Percentiles rank a stretch among this genome's conserved stretches.
Conservation (phyloP, 1,140 invertebrate genomes). For the Trachymyrmex cornetzi region DNA sequence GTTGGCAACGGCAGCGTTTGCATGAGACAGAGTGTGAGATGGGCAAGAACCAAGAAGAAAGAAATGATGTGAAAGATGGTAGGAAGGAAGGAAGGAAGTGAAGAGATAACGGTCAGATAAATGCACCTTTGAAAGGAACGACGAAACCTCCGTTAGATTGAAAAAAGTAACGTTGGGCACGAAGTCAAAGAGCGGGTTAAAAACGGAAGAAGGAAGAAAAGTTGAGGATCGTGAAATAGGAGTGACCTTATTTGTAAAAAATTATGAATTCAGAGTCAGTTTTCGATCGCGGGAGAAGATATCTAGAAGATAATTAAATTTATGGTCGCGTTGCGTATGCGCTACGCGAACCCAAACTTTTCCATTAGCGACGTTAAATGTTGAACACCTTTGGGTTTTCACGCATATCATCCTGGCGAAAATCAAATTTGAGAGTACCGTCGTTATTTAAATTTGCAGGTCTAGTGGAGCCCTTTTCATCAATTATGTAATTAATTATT, state of each 20-base stretch:
- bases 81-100: slow-evolving; percentile 28
- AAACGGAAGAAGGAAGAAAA: slow-evolving; percentile 8
- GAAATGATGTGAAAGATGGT: slow-evolving; percentile 59
- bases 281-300: not conserved
- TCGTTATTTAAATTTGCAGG: slow-evolving; percentile 28
- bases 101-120: slow-evolving; percentile 56
- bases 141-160: slow-evolving; percentile 39
- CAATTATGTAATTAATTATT: not conserved
- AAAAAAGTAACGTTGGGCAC: not conserved
- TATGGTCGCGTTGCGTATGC: not conserved
- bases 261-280: not conserved
- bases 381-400: slow-evolving; percentile 16
- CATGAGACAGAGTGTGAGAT: slow-evolving; percentile 43
- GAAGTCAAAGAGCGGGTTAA: slow-evolving; percentile 15
- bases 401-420: not conserved
- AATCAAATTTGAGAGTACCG: not conserved
- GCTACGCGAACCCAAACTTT: slow-evolving; percentile 15
- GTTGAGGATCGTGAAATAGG: slow-evolving; percentile 55
- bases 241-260: not conserved
- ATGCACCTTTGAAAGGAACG: slow-evolving; percentile 70
- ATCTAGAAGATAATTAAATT: slow-evolving; percentile 34
- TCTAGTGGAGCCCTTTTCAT: not conserved
- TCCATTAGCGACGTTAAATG: slow-evolving; percentile 53
- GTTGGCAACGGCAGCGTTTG: slow-evolving; percentile 36
- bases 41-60: slow-evolving; percentile 62